phyloP scores from a whole-genome alignment of 2,113 vertebrate species.

The Corythaeola cristata region DNA sequence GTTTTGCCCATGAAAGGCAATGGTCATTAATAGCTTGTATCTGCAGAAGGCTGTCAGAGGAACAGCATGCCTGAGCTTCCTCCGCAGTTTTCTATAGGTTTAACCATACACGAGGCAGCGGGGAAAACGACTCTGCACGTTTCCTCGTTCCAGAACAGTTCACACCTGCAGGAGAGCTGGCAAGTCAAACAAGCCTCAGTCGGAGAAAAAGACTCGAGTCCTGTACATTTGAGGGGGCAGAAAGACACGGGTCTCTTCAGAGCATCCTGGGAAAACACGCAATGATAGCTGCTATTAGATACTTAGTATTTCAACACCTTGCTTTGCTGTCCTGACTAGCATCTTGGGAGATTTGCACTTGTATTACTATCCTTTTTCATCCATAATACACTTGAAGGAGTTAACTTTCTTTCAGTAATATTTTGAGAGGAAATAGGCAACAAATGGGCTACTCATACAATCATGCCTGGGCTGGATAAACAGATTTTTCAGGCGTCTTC shows the following conservation, averaged over 20 bases:
- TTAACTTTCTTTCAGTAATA: background rate
- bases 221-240: background rate
- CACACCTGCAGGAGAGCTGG: background rate
- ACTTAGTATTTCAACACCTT: background rate
- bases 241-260: background rate
- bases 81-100: background rate
- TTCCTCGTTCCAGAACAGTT: background rate
- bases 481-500: background rate
- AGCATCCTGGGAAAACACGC: background rate
- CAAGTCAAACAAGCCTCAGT: background rate
- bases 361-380: background rate
- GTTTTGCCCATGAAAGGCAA: conserved; percentile 43
- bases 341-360: background rate
- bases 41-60: conserved; percentile 13
- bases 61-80: background rate
- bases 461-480: background rate
- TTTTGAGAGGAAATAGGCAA: background rate
- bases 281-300: background rate
- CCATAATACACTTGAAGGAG: background rate
- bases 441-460: background rate
- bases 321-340: background rate
- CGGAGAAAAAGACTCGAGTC: background rate
- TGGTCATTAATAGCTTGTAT: conserved; percentile 26
- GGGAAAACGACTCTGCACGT: background rate
- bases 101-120: background rate